Conservation (phyloP, 2,797 vertebrate genomes). For the Ptychadena robeensis region DNA sequence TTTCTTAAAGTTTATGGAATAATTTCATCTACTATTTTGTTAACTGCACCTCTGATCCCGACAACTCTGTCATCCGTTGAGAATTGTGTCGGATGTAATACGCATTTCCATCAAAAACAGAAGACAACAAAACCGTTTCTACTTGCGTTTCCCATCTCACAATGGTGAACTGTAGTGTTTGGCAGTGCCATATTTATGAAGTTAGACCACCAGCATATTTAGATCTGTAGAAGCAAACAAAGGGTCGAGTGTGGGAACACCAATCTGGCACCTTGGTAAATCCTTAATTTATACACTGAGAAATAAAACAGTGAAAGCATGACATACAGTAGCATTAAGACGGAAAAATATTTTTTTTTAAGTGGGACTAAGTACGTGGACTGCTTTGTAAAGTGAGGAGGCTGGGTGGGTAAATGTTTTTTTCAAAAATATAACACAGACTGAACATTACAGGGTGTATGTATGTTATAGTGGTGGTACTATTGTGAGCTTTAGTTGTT, state of each 20-base stretch:
- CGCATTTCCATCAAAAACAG: neutral
- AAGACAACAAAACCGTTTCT: neutral
- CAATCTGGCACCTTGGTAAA: neutral
- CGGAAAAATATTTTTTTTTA: neutral
- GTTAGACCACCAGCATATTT: neutral
- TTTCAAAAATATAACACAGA: too few species aligned
- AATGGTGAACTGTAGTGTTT: too few species aligned
- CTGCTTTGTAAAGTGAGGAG: too few species aligned
- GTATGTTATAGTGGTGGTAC: too few species aligned
- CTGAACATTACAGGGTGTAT: too few species aligned
- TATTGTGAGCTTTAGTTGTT: too few species aligned
- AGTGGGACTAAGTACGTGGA: too few species aligned
- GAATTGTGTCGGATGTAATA: neutral
- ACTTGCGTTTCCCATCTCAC: too few species aligned
- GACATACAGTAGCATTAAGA: slow-evolving; percentile 39
- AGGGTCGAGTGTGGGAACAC: neutral
- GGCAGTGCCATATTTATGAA: too few species aligned
- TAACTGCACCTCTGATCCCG: neutral
- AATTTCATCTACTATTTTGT: neutral
- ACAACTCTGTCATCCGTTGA: neutral
- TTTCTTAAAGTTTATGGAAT: neutral
- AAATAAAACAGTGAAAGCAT: slow-evolving; percentile 53
- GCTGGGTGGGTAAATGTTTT: too few species aligned
- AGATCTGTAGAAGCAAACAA: neutral
- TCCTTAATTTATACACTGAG: slow-evolving; percentile 3